These are phyloP conservation scores for Pseudomugil gertrudae DNA, from an alignment of 2,797 vertebrate species.

Conservation along the genomic window DNA sequence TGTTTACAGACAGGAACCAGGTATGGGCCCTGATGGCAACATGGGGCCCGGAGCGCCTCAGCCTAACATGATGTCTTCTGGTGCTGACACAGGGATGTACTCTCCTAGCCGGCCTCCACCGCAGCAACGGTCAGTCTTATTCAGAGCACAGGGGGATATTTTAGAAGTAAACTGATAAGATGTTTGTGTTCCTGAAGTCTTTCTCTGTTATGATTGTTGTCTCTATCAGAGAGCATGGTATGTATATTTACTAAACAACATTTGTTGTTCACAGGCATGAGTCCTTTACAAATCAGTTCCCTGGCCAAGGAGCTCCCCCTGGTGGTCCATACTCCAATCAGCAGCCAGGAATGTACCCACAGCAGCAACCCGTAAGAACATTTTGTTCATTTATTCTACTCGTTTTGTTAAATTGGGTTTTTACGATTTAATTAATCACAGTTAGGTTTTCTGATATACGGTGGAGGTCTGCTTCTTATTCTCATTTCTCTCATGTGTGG, in stretches of 20 bases:
- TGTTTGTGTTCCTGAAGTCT: not conserved
- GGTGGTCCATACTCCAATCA: conserved; percentile 94
- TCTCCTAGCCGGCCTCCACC: conserved; percentile 94
- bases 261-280: conserved; percentile 87
- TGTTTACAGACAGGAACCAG: conserved; percentile 87
- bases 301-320: conserved; percentile 94
- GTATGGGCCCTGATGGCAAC: conserved; percentile 89
- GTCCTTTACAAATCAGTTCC: conserved; percentile 96
- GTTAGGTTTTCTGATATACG: not conserved
- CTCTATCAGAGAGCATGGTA: not conserved
- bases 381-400: conserved; percentile 37
- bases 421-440: not conserved
- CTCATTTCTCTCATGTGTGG: no score
- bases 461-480: not conserved
- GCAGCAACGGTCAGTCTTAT: conserved; percentile 83
- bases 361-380: conserved; percentile 90
- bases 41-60: conserved; percentile 89
- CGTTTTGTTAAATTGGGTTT: not conserved
- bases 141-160: not conserved
- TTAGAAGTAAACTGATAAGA: not conserved
- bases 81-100: conserved; percentile 95
- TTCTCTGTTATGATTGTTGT: not conserved
- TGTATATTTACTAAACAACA: conserved; percentile 12
- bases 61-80: conserved; percentile 93
- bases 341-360: conserved; percentile 95